Evolutionary conservation across 2,797 vertebrate species (phyloP), one percentile per base, ranked within the genome.

Genomic region (Dendrocincla tyrannina): DNA sequence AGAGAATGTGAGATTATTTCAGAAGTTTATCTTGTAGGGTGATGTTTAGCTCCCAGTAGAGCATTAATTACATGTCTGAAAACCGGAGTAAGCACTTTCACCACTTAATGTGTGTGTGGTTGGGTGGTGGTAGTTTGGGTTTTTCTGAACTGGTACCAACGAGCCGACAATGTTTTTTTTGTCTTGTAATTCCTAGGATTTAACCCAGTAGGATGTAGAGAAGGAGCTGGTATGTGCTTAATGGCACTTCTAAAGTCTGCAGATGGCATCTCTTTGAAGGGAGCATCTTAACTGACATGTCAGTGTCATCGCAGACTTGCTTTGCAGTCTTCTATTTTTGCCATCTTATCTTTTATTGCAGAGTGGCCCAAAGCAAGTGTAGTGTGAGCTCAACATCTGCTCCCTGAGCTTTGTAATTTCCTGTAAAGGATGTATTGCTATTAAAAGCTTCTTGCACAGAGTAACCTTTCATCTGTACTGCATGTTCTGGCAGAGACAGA

Each of bases 201-300:
- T 83, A 91, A 73, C 35, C 30, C 73, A 81, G 78, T 53, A 35
- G 63, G 55, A 42, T 76, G 39, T 25, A 68, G 52, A 59, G 86
- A 75, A 75, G 67, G 82, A 88, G 77, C 62, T 85, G 86, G n/a
- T 32, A 15, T 75, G 72, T 85, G 41, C 73, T 83, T 88, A 69
- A 39, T 77, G 91, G 78, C 75, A 89, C 69, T 83, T 83, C 81
- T 88, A 2, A 89, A 85, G 73, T 60, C 88, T 91, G 91, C 96
- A 96, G 93, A 91, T 95, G 93, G 94, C 88, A 88, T 80, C 72
- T 92, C 1, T 94, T 92, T 49, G 85, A 85, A 88, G 92, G 73
- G 66, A 85, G 44, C 73, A 64, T 86, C 85, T 83, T 52, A 85
- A 72, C 64, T 93, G 85, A 73, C 68, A 67, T 74, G 83, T 49